Evolutionary conservation across 1,140 invertebrate species (phyloP).

Genomic region (Parasteatoda tepidariorum): DNA sequence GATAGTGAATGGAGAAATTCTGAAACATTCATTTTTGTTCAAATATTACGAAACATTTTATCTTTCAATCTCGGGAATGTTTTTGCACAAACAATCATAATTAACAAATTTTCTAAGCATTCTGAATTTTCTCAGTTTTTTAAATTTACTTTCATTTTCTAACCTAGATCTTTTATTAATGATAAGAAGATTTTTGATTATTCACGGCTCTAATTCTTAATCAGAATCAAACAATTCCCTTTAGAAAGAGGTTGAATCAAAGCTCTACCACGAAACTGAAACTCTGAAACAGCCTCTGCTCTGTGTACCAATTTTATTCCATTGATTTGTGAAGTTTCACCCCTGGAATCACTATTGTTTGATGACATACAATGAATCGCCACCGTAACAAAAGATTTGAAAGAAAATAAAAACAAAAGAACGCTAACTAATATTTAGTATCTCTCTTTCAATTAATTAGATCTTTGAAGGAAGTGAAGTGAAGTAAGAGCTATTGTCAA

Average conservation of each 20-base stretch:
- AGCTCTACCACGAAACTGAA: neutral
- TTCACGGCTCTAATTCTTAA: neutral
- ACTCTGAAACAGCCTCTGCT: neutral
- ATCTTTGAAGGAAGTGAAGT: conserved; percentile 39
- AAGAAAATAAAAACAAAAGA: neutral
- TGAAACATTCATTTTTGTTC: too few species aligned
- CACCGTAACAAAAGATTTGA: neutral
- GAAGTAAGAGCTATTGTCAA: conserved; percentile 25
- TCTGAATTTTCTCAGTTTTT: too few species aligned
- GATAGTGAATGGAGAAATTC: too few species aligned
- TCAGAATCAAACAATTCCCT: neutral
- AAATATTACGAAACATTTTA: too few species aligned
- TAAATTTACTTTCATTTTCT: neutral
- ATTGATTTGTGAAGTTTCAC: neutral
- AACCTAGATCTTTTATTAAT: neutral
- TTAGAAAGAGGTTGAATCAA: neutral
- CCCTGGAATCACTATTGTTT: conserved; percentile 10
- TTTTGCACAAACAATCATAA: too few species aligned
- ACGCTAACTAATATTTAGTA: conserved; percentile 26
- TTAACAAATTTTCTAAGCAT: too few species aligned
- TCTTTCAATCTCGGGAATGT: too few species aligned
- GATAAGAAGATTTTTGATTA: neutral
- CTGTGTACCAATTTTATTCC: neutral
- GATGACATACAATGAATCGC: neutral
- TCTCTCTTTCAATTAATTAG: conserved; percentile 36